These are phyloP conservation scores for Argyrosomus japonicus DNA, from an alignment of 2,113 vertebrate genomes.

Conservation along the genomic window DNA sequence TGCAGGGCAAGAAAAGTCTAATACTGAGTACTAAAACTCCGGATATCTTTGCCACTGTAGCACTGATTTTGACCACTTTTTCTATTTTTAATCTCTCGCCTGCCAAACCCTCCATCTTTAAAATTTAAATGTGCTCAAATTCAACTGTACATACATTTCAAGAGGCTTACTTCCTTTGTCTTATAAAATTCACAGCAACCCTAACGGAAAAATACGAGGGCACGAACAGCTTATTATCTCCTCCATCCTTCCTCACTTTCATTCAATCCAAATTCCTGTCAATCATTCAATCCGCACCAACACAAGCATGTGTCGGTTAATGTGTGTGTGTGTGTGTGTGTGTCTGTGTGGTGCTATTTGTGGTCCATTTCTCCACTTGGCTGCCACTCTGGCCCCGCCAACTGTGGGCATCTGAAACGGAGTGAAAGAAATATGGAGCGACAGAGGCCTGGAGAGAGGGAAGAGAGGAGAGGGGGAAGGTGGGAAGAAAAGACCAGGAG, in stretches of 20 bases:
- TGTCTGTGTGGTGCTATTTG: slow-evolving; percentile 38
- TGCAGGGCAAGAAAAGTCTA: background rate
- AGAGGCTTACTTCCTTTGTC: too few species aligned
- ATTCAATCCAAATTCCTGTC: slow-evolving; percentile 9
- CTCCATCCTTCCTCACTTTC: slow-evolving; percentile 10
- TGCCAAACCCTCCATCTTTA: background rate
- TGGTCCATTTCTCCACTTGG: slow-evolving; percentile 65
- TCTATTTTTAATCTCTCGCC: background rate
- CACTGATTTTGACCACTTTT: background rate
- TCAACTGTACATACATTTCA: background rate
- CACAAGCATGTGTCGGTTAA: background rate
- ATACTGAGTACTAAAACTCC: background rate
- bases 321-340: slow-evolving; percentile 7
- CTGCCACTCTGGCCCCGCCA: slow-evolving; percentile 51
- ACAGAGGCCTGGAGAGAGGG: slow-evolving; percentile 67
- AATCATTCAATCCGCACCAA: slow-evolving; percentile 6
- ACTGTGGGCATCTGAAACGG: slow-evolving; percentile 65
- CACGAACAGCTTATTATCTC: background rate
- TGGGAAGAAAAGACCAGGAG: slow-evolving; percentile 11
- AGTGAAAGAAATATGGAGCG: slow-evolving; percentile 72
- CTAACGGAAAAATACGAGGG: background rate
- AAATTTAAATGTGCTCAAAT: background rate
- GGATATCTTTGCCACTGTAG: background rate
- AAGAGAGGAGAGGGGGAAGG: background rate
- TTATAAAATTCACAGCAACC: background rate